Conservation (phyloP, 2,113 vertebrate genomes). For the Gallinago jamesoni region DNA sequence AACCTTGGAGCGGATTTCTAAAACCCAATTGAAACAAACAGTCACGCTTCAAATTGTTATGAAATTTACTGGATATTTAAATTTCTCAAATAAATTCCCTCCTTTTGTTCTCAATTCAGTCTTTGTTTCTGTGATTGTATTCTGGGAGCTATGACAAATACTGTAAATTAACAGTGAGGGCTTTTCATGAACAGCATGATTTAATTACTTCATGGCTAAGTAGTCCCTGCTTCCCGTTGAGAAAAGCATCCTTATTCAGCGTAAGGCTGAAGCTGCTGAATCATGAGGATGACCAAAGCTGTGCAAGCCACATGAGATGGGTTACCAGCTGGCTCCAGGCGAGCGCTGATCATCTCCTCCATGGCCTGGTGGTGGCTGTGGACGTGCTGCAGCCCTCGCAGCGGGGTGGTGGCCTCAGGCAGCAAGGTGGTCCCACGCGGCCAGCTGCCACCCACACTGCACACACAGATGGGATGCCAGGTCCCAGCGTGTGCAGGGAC, state of each 20-base stretch:
- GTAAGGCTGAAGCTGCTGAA: background rate
- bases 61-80: background rate
- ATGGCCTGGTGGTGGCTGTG: accelerated
- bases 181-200: background rate
- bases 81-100: background rate
- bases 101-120: slow-evolving; percentile 9
- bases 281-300: background rate
- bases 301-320: accelerated
- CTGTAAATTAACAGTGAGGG: background rate
- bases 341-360: background rate
- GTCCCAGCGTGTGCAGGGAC: accelerated
- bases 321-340: background rate
- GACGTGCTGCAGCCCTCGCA: background rate
- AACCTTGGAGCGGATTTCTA: background rate
- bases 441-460: accelerated
- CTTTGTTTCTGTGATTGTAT: background rate
- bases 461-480: background rate
- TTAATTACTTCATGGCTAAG: background rate
- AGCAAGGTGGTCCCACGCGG: accelerated
- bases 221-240: background rate
- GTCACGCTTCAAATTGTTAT: background rate
- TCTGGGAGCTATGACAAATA: background rate
- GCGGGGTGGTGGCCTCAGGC: background rate
- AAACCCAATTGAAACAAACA: background rate
- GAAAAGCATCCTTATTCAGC: slow-evolving; percentile 10